Evolutionary conservation across 2,888 invertebrate genomes (phyloP).

Genomic region (Meliscaeva auricollis): DNA sequence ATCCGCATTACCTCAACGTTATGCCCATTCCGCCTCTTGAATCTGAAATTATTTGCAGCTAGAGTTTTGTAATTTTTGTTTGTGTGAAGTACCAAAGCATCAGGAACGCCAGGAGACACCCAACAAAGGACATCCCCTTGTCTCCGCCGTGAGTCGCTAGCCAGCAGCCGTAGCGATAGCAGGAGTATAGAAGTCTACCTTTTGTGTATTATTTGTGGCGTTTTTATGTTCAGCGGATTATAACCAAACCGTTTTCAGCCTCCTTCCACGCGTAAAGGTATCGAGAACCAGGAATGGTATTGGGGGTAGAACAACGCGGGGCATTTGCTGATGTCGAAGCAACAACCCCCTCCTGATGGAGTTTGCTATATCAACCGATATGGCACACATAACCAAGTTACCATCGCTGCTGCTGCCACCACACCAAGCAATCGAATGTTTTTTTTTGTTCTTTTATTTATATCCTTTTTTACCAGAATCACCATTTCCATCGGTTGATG

Average conservation of each 20-base stretch:
- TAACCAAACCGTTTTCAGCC: slow-evolving; percentile 56
- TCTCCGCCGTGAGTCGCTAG: neutral
- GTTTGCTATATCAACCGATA: slow-evolving; percentile 61
- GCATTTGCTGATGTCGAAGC: slow-evolving; percentile 58
- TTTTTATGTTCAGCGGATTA: slow-evolving; percentile 73
- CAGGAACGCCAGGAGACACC: slow-evolving; percentile 25
- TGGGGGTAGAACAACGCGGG: neutral
- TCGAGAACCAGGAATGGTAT: neutral
- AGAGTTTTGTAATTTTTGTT: slow-evolving; percentile 72
- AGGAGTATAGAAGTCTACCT: neutral
- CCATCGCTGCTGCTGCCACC: neutral
- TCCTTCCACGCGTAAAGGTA: slow-evolving; percentile 15
- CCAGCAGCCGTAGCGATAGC: neutral
- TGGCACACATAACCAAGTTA: slow-evolving; percentile 50
- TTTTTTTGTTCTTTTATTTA: slow-evolving; percentile 49
- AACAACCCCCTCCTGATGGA: slow-evolving; percentile 42
- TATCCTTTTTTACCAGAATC: slow-evolving; percentile 23
- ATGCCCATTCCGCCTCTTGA: slow-evolving; percentile 22
- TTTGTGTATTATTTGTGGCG: slow-evolving; percentile 62
- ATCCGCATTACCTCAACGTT: slow-evolving; percentile 60
- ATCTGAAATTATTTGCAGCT: slow-evolving; percentile 57
- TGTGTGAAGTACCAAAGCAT: slow-evolving; percentile 31
- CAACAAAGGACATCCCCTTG: slow-evolving; percentile 1
- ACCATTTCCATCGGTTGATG: slow-evolving; percentile 15
- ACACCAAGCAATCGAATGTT: slow-evolving; percentile 69